A percentile compares a stretch with the other conserved stretches of the same genome.
These are phyloP conservation scores for Teleogryllus occipitalis DNA, from an alignment of 1,140 invertebrate species.

Conservation along the genomic window DNA sequence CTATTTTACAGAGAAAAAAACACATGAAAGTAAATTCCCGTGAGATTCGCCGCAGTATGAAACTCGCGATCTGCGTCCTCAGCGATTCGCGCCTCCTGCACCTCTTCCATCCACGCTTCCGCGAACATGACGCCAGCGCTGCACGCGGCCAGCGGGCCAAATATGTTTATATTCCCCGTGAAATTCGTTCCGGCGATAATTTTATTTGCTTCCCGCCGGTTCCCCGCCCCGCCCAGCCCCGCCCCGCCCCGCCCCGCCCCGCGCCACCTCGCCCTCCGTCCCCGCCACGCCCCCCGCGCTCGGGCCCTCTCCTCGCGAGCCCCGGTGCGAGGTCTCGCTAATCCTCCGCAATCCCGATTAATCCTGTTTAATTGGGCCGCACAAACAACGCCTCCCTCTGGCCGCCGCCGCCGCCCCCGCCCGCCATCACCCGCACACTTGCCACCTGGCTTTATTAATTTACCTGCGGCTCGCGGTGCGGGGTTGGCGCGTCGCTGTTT, in stretches of 20 bases:
- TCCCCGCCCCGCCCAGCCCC: background rate
- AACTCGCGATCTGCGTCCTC: no score
- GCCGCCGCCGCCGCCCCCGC: no score
- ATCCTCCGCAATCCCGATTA: background rate
- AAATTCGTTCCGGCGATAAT: background rate
- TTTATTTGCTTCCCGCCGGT: background rate
- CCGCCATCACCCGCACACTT: background rate
- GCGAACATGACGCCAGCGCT: no score
- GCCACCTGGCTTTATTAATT: constrained; percentile 1
- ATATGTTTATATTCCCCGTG: background rate
- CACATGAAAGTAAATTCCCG: no score
- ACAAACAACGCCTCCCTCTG: background rate
- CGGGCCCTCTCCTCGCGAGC: no score
- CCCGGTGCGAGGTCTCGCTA: background rate
- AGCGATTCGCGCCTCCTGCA: no score
- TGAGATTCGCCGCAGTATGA: no score
- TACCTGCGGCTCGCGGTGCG: background rate
- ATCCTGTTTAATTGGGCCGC: constrained; percentile 3
- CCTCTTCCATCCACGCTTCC: background rate
- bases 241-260: no score
- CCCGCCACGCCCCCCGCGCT: no score
- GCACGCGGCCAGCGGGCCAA: background rate
- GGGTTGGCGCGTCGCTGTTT: background rate
- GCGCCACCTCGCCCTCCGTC: no score
- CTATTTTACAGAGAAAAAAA: no score